Conservation (phyloP, 2,113 vertebrate genomes). For the Cephalopterus ornatus region DNA sequence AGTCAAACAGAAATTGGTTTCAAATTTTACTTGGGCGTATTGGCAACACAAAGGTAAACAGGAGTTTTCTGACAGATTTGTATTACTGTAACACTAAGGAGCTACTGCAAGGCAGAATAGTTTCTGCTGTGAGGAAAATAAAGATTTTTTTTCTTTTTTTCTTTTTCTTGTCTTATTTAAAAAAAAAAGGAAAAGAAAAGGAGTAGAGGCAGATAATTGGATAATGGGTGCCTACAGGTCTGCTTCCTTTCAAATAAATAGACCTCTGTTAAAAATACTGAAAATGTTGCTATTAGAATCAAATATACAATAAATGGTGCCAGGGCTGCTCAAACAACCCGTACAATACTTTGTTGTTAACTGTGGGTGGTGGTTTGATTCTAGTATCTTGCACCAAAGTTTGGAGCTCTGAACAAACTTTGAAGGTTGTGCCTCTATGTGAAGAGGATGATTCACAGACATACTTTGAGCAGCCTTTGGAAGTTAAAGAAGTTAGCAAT, state of each 20-base stretch:
- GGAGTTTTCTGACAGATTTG: not conserved
- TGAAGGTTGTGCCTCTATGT: accelerated
- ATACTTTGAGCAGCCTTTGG: not conserved
- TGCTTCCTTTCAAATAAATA: not conserved
- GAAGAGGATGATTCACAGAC: not conserved
- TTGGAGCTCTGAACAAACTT: not conserved
- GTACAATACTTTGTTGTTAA: not conserved
- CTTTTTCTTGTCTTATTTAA: accelerated
- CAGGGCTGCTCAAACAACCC: not conserved
- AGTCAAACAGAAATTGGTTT: not conserved
- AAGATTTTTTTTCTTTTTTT: not conserved
- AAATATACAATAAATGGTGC: not conserved
- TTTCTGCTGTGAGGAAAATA: not conserved
- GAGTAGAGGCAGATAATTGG: not conserved
- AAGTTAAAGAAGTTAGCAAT: not conserved
- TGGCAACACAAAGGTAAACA: not conserved
- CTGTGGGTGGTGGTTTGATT: accelerated
- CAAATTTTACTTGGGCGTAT: not conserved
- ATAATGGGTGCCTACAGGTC: not conserved
- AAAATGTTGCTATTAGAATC: not conserved
- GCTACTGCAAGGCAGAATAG: not conserved
- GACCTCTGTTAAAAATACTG: not conserved
- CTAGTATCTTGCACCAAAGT: not conserved
- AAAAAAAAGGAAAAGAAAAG: not conserved
- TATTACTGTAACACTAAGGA: not conserved